Evolutionary conservation across 64 coral and sea anemone genomes (phyloP).

Genomic region (Trachythela sp.): DNA sequence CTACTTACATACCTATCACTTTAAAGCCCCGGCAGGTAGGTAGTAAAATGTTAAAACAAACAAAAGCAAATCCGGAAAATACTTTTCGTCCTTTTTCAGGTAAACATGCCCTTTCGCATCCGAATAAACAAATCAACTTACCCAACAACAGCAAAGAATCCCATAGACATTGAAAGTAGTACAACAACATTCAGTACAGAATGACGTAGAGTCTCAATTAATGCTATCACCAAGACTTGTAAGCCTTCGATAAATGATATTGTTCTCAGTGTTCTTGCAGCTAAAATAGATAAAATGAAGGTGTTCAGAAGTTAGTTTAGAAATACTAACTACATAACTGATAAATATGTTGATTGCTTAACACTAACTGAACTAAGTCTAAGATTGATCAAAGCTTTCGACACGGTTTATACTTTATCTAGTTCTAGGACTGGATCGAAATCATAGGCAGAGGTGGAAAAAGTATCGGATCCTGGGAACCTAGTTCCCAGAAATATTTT

Average conservation of each 20-base stretch:
- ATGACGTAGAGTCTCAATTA: constrained; percentile 89
- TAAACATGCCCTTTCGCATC: too few relatives aligned
- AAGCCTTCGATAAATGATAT: constrained; percentile 97
- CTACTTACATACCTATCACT: background rate
- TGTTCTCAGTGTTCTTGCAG: constrained; percentile 82
- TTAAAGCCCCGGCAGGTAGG: background rate
- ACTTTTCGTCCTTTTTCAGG: background rate
- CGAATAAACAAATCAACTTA: background rate
- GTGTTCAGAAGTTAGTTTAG: background rate
- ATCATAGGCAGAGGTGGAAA: too few relatives aligned
- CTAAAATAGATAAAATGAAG: constrained; percentile 26
- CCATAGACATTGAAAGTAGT: constrained; percentile 90
- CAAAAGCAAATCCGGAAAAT: too few relatives aligned
- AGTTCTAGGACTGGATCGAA: too few relatives aligned
- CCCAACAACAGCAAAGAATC: constrained; percentile 92
- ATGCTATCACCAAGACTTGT: constrained; percentile 77
- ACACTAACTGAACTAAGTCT: too few relatives aligned
- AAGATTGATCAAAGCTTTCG: too few relatives aligned
- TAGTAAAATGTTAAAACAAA: too few relatives aligned
- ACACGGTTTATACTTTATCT: too few relatives aligned
- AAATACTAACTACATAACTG: background rate
- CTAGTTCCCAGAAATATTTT: too few relatives aligned
- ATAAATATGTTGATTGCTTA: background rate
- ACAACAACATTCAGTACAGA: constrained; percentile 92
- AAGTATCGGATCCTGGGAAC: too few relatives aligned